Percentiles rank a stretch among this genome's conserved stretches.
Conservation (phyloP, 2,797 vertebrate species). For the Cebuella pygmaea region DNA sequence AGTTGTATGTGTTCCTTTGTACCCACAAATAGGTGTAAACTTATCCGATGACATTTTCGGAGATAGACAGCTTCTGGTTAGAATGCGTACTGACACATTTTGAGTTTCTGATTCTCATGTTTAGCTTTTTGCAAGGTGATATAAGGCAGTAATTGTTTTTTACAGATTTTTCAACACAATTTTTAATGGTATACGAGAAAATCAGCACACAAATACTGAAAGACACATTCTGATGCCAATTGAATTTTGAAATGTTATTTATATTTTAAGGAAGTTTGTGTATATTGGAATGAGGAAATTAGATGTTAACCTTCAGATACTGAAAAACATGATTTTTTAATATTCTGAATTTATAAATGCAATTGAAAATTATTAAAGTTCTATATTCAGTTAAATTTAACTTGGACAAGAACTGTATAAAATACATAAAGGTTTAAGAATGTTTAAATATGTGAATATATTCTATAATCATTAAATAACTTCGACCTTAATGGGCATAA, state of each 20-base stretch:
- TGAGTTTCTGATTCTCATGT: rapidly evolving
- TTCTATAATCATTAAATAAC: background rate
- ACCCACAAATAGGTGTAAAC: rapidly evolving
- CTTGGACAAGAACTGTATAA: background rate
- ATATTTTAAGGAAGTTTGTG: background rate
- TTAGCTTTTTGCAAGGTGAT: background rate
- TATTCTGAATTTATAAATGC: too few species aligned
- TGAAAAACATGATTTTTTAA: background rate
- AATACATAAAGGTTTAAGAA: background rate
- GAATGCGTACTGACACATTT: rapidly evolving
- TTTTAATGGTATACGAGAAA: background rate
- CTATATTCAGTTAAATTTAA: background rate
- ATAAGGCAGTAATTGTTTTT: rapidly evolving
- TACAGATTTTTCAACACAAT: background rate
- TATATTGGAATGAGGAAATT: background rate
- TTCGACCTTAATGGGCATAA: background rate
- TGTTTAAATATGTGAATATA: background rate
- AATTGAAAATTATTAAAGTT: background rate
- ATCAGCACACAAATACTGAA: background rate
- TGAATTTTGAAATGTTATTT: background rate
- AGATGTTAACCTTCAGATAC: background rate
- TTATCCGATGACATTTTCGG: background rate
- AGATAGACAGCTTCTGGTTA: background rate
- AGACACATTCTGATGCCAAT: rapidly evolving
- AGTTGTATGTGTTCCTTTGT: too few species aligned